Evolutionary conservation across 2,113 vertebrate genomes (phyloP), one percentile per base, ranked within the genome.

Genomic region (Seriola aureovittata): DNA sequence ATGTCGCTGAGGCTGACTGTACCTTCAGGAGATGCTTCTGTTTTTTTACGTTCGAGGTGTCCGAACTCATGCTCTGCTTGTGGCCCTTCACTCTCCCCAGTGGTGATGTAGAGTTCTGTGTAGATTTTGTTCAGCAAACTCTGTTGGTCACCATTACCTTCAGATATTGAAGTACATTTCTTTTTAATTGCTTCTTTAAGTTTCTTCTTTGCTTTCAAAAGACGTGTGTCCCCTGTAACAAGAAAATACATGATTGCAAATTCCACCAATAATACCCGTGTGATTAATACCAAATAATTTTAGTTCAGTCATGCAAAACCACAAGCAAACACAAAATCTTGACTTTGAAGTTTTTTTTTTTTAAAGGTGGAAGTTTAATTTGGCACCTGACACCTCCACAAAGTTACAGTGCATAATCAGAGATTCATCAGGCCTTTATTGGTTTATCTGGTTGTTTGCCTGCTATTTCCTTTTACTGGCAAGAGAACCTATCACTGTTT

Each of bases 11-110:
- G 46, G 1, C 38, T 5, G 8, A 92, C 2, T 1, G 1, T 4
- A 4, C 1, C 0, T 4, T 68, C 5, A 0, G 4, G 0, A 0
- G 14, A 38, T 21, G 0, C 0, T 12, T 10, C 3, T 19, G 0
- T 38, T n/a, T 11, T 23, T 36, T 58, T 64, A 2, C 5, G 8
- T 40, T 71, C 19, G 0, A 81, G 16, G 14, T 59, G 10, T 63
- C 58, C 71, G 62, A 64, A 62, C 0, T 67, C 64, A 0, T 86
- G 84, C 11, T 86, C 85, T 34, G 6, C 63, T 6, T 54, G 4
- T 21, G 46, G 34, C 5, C 44, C n/a, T 64, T 73, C 58, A 48
- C 23, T 75, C 21, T 74, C 88, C 3, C 57, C 52, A 1, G n/a
- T 21, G 21, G 25, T 76, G n/a, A 85, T 62, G 21, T 44, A 16